Evolutionary conservation across 37 sponge, comb jelly and placozoan species (phyloP).

Genomic region (Amphimedon queenslandica): DNA sequence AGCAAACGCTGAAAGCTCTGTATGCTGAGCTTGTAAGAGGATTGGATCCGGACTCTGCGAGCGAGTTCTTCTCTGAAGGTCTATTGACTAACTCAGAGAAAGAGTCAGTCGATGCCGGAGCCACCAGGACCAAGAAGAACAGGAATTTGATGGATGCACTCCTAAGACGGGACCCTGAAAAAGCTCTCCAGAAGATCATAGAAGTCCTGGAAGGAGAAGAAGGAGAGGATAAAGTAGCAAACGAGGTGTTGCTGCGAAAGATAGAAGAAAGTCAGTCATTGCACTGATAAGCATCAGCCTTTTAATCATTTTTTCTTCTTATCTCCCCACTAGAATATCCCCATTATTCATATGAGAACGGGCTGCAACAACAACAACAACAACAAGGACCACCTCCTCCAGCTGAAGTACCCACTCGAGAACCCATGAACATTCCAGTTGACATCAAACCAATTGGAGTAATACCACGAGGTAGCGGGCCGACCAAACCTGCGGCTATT

Average conservation of each 20-base stretch:
- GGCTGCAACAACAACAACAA: no score
- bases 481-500: background rate
- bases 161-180: conserved; percentile 3
- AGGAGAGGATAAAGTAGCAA: conserved; percentile 12
- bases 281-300: background rate
- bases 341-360: background rate
- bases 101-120: background rate
- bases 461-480: no score
- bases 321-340: background rate
- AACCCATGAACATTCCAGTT: no score
- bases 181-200: conserved; percentile 23
- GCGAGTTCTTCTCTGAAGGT: background rate
- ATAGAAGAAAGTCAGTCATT: conserved; percentile 27
- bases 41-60: background rate
- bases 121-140: conserved; percentile 10
- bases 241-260: conserved; percentile 16
- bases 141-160: conserved; percentile 35
- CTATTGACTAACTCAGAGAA: background rate
- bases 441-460: no score
- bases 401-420: no score
- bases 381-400: no score
- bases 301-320: background rate
- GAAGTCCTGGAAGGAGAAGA: conserved; percentile 28
- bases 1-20: background rate
- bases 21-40: background rate